Conservation (phyloP, 2,113 vertebrate species). For the Octodon degus region DNA sequence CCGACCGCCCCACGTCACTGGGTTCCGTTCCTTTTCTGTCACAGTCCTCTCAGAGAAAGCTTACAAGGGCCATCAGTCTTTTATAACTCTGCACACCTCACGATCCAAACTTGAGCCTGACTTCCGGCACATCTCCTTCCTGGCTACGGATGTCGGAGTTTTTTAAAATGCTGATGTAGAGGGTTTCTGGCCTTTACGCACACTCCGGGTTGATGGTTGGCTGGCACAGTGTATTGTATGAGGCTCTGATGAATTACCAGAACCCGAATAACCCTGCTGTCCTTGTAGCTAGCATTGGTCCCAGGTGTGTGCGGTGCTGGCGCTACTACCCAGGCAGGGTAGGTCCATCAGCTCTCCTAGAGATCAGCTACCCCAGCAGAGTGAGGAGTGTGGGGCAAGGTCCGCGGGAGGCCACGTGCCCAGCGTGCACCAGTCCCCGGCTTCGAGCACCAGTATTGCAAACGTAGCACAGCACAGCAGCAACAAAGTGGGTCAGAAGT, state of each 20-base stretch:
- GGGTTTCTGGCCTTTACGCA: background rate
- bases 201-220: no score
- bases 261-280: background rate
- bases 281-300: background rate
- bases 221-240: background rate
- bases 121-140: background rate
- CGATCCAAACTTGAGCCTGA: background rate
- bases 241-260: background rate
- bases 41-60: background rate
- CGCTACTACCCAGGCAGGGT: background rate
- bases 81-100: background rate
- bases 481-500: background rate
- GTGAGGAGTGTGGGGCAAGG: background rate
- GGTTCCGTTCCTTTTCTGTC: background rate
- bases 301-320: background rate
- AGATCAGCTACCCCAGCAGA: background rate
- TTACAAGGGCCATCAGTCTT: background rate
- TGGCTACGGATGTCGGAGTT: background rate
- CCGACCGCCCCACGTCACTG: background rate
- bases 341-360: background rate
- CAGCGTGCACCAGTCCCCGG: background rate
- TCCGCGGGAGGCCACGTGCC: background rate
- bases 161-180: background rate
- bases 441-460: background rate
- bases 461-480: background rate